A percentile compares a stretch with the other conserved stretches of the same genome.
These are phyloP conservation scores for Probosciger aterrimus DNA, from an alignment of 2,113 vertebrate species.

Conservation along the genomic window DNA sequence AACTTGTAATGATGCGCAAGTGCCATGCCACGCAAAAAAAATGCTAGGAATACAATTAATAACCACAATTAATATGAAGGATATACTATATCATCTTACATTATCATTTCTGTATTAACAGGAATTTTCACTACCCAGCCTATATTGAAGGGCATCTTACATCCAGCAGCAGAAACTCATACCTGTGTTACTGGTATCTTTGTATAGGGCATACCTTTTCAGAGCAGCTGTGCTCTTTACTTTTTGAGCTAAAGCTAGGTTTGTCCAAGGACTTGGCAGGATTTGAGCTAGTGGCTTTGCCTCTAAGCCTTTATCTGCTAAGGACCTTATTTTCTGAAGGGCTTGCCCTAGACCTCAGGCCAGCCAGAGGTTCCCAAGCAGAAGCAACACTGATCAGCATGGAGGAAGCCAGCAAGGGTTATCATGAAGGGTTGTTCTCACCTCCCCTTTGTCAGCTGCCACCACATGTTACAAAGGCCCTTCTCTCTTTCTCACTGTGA, in stretches of 20 bases:
- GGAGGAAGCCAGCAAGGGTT: background rate
- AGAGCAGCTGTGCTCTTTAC: background rate
- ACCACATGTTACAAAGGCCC: background rate
- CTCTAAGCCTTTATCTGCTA: background rate
- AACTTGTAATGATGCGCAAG: background rate
- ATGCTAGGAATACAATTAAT: background rate
- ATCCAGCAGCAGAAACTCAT: background rate
- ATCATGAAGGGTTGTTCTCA: background rate
- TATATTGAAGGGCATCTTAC: background rate
- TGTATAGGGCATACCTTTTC: accelerated
- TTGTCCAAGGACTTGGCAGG: background rate
- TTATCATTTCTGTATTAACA: background rate
- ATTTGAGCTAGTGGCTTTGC: background rate
- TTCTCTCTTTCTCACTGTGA: background rate
- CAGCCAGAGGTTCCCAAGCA: background rate
- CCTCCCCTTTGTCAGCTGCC: background rate
- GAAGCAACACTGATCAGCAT: background rate
- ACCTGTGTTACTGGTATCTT: background rate
- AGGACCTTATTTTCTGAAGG: background rate
- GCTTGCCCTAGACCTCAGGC: background rate
- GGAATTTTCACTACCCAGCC: background rate
- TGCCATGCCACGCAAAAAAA: background rate
- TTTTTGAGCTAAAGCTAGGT: background rate
- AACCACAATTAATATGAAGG: background rate
- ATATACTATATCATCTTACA: background rate